Base-by-base conservation (phyloP, 2,797 vertebrate genomes). In the Eospalax fontanierii region DNA sequence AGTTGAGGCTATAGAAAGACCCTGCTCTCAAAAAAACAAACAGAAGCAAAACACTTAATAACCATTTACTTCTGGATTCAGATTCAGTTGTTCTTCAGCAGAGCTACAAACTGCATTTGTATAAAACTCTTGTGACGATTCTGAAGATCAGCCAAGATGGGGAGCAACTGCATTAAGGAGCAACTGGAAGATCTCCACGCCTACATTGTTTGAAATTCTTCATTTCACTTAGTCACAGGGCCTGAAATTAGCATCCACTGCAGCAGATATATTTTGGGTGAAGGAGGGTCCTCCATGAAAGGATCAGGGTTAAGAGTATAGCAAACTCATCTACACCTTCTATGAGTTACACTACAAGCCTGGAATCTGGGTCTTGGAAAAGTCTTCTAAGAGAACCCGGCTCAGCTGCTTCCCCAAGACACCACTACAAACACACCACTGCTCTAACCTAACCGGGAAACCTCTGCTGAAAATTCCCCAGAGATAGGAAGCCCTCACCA, bases 231-330 rank as follows among this genome's bases (percentile, higher is more conserved):
- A 97, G 96, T 98, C 96, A 96, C 86, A 46, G 90, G 46, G 79
- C 87, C 96, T 96, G 96, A 97, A 97, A 96, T 97, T 96, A 97
- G 97, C 97, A 95, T 89, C 66, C 61, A 46, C 85, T 97, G 97
- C 92, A 65, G 95, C 92, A 94, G 76, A 90, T 79, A 87, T 80
- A 95, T 96, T 97, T 96, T 87, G 65, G 91, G 96, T 91, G 68
- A 94, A 90, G 66, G 85, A 93, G 57, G 79, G 85, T 81, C 83
- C 87, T 92, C 86, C 90, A 79, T 91, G 78, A 92, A 91, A 96
- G 65, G 89, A 92, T 74, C 85, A 79, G 79, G 94, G 70, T 86
- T 89, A 83, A 91, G 86, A 91, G 75, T 46, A 65, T 90, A 38
- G 46, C 54, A 79, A 70, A 87, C 35, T 71, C 86, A 66, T 79